phyloP scores from a whole-genome alignment of 2,888 invertebrate species.

The Lasioglossum calceatum region DNA sequence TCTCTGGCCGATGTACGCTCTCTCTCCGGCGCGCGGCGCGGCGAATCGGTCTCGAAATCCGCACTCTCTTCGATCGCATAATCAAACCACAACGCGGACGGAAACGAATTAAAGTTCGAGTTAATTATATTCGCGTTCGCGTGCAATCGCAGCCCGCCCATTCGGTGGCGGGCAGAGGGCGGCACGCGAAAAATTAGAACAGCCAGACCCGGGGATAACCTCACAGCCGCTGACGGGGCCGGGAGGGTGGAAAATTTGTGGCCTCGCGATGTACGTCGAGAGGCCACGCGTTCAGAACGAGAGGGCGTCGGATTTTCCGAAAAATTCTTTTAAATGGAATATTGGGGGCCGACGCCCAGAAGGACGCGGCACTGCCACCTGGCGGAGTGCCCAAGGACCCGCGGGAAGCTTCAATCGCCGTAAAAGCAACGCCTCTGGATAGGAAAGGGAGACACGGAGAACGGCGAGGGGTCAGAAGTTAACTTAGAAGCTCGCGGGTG shows the following conservation, averaged over 20 bases:
- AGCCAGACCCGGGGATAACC: not conserved
- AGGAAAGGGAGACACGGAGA: conserved; percentile 24
- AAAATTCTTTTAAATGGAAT: conserved; percentile 61
- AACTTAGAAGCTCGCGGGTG: conserved; percentile 67
- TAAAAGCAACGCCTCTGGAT: conserved; percentile 81
- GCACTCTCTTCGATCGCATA: conserved; percentile 39
- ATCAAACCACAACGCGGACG: conserved; percentile 29
- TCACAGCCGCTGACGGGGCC: not conserved
- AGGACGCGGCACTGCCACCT: conserved; percentile 79
- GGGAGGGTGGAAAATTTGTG: conserved; percentile 5
- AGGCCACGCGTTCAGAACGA: not conserved
- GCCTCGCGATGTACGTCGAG: not conserved
- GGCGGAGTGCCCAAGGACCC: conserved; percentile 79
- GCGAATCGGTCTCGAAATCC: conserved; percentile 34
- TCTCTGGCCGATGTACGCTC: not conserved
- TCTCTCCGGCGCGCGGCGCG: not conserved
- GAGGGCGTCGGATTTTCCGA: conserved; percentile 1
- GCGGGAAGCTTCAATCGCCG: conserved; percentile 81
- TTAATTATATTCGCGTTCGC: conserved; percentile 57
- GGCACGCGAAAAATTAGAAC: conserved; percentile 45
- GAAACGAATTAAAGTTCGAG: conserved; percentile 57
- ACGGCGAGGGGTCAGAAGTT: conserved; percentile 68
- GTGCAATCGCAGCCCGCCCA: conserved; percentile 34
- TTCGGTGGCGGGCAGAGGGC: not conserved
- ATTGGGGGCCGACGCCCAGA: conserved; percentile 69